Evolutionary conservation across 2,888 invertebrate genomes (phyloP).

Genomic region (Leucania comma): DNA sequence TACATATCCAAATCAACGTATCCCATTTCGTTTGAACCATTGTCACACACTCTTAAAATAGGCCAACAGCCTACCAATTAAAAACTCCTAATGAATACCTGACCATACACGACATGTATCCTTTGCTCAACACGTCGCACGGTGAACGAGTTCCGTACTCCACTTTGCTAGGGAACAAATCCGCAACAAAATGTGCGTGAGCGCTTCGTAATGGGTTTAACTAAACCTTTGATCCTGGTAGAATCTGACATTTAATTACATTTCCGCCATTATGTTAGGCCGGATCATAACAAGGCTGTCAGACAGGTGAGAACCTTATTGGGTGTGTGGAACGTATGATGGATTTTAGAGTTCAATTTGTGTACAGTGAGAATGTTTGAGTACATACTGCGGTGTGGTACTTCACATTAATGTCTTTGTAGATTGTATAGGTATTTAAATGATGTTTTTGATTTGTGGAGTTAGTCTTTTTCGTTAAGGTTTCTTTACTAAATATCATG

Average conservation of each 20-base stretch:
- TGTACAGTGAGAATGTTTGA: conserved; percentile 9
- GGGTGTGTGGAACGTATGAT: conserved; percentile 33
- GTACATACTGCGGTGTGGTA: background rate
- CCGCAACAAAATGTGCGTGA: conserved; percentile 52
- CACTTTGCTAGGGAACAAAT: conserved; percentile 19
- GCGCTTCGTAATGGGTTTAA: conserved; percentile 60
- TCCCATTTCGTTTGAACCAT: background rate
- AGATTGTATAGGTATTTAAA: too few species aligned
- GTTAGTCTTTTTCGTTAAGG: too few species aligned
- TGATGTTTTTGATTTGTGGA: too few species aligned
- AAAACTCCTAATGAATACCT: conserved; percentile 24
- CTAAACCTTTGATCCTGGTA: conserved; percentile 68
- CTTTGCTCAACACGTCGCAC: conserved; percentile 14
- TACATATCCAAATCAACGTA: background rate
- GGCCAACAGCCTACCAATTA: conserved; percentile 13
- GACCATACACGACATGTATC: conserved; percentile 11
- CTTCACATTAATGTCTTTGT: too few species aligned
- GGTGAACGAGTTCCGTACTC: conserved; percentile 28
- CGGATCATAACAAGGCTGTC: conserved; percentile 57
- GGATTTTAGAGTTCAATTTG: conserved; percentile 50
- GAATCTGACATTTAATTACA: conserved; percentile 70
- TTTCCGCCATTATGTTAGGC: conserved; percentile 60
- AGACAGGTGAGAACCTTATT: conserved; percentile 34
- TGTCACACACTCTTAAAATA: background rate
- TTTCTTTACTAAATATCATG: too few species aligned